Evolutionary conservation across 2,113 vertebrate genomes (phyloP), one percentile per base, ranked within the genome.

Genomic region (Hyla sarda): DNA sequence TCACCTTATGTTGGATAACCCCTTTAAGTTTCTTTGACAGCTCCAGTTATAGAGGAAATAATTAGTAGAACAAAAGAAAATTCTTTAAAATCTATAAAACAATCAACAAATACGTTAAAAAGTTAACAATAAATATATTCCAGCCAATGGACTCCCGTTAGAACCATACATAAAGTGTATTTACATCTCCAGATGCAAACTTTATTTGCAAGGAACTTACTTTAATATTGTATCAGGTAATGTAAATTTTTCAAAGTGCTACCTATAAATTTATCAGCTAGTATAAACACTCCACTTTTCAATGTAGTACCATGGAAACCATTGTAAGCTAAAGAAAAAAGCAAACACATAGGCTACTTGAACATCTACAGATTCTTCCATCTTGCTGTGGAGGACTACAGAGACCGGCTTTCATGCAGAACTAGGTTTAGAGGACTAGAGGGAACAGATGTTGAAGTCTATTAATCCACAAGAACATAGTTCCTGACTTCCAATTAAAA

Each of bases 391-490:
- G 52, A 56, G 50, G 50, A 79, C 76, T 37, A 79, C 76, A n/a
- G 76, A 56, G 76, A 58, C 52, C 30, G 52, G 76, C 28, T 79
- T 79, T 79, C 19, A 21, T 58, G 76, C 58, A 34, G 30, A 52
- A 23, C 52, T 79, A 34, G 30, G 52, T 78, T 78, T 78, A 7
- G 76, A 56, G 76, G 76, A 79, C 76, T 62, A 62, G 11, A 60
- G 56, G 77, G 54, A 80, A 12, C 48, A 54, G 54, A 23, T 62
- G 77, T 62, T 41, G 54, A 62, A 37, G 77, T 45, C 77, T 62
- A 80, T 62, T 62, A 60, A 80, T 60, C 32, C 34, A 60, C 77
- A 80, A 80, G 50, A 58, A 58, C 76, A 79, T 23, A 56, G 52
- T 56, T 79, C 75, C 50, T 77, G 30, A 32, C 48, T 77, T 71